Evolutionary conservation across 2,888 invertebrate genomes (phyloP), one percentile per base, ranked within the genome.

Genomic region (Trypoxylon attenuatum): DNA sequence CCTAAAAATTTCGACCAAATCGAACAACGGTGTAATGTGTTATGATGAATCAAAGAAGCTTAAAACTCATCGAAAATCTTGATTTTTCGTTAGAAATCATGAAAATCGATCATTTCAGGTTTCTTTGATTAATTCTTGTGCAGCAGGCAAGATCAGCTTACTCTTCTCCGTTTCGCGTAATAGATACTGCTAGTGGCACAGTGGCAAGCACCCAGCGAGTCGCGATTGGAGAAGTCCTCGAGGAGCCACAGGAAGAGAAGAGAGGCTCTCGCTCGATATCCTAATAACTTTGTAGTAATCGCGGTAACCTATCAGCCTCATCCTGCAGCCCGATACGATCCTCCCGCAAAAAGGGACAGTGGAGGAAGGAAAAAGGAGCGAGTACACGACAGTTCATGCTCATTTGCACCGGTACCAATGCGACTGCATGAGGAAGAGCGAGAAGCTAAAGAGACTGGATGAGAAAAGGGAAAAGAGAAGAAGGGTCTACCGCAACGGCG

Each of bases 221-320:
- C 8, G 29, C 16, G 16, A 25, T 2, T 46, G 60, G 67, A 68
- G 62, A 54, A 33, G 3, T 43, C 19, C 25, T 23, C 33, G 65
- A 69, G 62, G 69, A 71, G 66, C 67, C 61, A 25, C 43, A 53
- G 54, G 60, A 58, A 64, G n/a, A n/a, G n/a, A n/a, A n/a, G n/a
- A n/a, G n/a, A n/a, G n/a, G n/a, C n/a, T n/a, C n/a, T 63, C 67
- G 69, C 77, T 80, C 76, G 80, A 77, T 77, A 76, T 71, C 62
- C 75, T 66, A 72, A 80, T 80, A 78, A 77, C 70, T 80, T 74
- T 69, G 64, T 58, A 66, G 50, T 76, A 76, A 78, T 78, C 80
- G 77, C 67, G 72, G 61, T 70, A 71, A 72, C 73, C 72, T 71
- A 69, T 69, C 75, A 68, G 27, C 64, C 62, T 41, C 29, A 23